phyloP scores from a whole-genome alignment of 2,113 vertebrate species.

The Corapipo altera region DNA sequence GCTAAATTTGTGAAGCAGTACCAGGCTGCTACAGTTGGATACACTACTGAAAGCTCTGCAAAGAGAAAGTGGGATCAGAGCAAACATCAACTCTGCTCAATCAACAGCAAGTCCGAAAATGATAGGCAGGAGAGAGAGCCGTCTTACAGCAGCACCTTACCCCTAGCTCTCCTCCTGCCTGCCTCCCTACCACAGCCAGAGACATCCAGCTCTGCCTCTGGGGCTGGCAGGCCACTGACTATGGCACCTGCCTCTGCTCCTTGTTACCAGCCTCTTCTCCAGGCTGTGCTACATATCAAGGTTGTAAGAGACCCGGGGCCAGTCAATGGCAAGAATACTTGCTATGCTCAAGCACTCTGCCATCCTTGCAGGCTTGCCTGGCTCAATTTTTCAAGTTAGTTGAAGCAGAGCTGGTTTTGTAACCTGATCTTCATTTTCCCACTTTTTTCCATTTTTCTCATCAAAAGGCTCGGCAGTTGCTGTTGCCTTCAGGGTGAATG shows the following conservation, averaged over 20 bases:
- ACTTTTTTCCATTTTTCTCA: not conserved
- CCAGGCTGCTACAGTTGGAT: not conserved
- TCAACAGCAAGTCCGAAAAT: not conserved
- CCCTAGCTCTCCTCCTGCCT: not conserved
- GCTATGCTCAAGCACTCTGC: not conserved
- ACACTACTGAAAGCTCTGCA: not conserved
- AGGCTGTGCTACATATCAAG: not conserved
- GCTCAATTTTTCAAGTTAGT: not conserved
- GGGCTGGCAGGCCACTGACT: not conserved
- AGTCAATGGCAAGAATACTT: not conserved
- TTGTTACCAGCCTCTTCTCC: not conserved
- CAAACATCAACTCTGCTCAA: not conserved
- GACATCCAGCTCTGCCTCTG: fast-evolving
- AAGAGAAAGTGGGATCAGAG: not conserved
- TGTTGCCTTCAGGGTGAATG: not conserved
- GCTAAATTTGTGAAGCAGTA: not conserved
- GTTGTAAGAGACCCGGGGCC: not conserved
- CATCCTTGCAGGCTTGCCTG: not conserved
- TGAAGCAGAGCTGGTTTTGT: not conserved
- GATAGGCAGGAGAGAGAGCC: not conserved
- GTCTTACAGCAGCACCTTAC: not conserved
- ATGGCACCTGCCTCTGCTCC: not conserved
- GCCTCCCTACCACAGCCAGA: not conserved
- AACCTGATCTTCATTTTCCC: not conserved
- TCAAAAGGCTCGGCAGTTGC: not conserved